Conservation (phyloP, 2,888 invertebrate genomes). For the Melanchra persicariae region DNA sequence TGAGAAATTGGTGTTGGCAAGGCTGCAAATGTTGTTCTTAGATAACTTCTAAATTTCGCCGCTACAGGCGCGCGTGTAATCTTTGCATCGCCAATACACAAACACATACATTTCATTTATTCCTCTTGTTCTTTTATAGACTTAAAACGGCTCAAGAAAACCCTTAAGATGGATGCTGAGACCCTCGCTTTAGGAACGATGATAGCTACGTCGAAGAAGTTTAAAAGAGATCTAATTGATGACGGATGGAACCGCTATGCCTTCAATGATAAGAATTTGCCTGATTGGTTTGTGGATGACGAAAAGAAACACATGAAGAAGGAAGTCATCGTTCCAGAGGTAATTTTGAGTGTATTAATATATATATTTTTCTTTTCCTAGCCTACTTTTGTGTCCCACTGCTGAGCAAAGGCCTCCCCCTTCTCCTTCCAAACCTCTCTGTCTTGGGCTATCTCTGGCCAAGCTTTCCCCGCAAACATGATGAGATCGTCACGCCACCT, state of each 20-base stretch:
- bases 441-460: no score
- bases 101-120: background rate
- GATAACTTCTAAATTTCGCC: no score
- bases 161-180: conserved; percentile 94
- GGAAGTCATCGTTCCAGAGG: conserved; percentile 96
- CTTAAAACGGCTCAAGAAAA: conserved; percentile 88
- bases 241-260: conserved; percentile 98
- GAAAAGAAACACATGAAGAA: conserved; percentile 97
- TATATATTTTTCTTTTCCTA: no score
- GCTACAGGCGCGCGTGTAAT: no score
- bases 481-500: no score
- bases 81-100: no score
- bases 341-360: conserved; percentile 67
- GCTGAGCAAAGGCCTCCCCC: no score
- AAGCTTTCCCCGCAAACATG: no score
- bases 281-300: conserved; percentile 99
- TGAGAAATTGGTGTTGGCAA: no score
- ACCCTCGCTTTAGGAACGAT: conserved; percentile 98
- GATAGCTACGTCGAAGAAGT: conserved; percentile 97
- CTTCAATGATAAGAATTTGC: conserved; percentile 97
- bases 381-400: no score
- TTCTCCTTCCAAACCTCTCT: no score
- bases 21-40: no score
- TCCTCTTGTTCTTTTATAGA: conserved; percentile 76
- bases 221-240: conserved; percentile 97